Conservation (phyloP, 2,888 invertebrate species). For the Hedychridium roseum region DNA sequence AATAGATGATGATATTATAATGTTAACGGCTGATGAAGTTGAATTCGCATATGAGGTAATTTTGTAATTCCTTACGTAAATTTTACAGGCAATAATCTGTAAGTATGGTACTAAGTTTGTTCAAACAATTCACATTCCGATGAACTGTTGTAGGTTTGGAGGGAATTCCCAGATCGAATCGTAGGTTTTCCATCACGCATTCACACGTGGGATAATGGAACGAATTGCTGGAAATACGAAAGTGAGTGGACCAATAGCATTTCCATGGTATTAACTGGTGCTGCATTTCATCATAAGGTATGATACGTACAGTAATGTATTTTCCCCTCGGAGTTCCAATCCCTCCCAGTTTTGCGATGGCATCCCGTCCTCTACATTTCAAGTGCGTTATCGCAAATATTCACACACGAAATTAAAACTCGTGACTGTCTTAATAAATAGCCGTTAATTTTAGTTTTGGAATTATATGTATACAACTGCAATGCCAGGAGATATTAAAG, state of each 20-base stretch:
- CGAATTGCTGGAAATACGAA: constrained; percentile 89
- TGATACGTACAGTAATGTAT: constrained; percentile 10
- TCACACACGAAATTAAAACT: not conserved
- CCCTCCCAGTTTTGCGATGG: no score
- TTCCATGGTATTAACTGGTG: constrained; percentile 96
- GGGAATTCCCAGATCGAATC: constrained; percentile 94
- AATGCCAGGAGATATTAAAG: constrained; percentile 84
- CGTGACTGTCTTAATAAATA: not conserved
- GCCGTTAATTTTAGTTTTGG: constrained; percentile 73
- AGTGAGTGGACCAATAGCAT: constrained; percentile 98
- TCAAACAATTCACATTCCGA: not conserved
- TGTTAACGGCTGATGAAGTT: constrained; percentile 94
- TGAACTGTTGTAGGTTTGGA: constrained; percentile 84
- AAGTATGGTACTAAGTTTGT: not conserved
- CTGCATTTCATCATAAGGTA: constrained; percentile 95
- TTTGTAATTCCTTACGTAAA: no score
- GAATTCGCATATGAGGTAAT: constrained; percentile 87
- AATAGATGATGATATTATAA: constrained; percentile 94
- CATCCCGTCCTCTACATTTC: not conserved
- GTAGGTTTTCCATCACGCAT: constrained; percentile 96
- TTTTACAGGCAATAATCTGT: not conserved
- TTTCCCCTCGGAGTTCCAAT: no score
- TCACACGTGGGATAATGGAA: constrained; percentile 91
- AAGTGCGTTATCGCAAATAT: not conserved
- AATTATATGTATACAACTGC: constrained; percentile 90